A percentile compares a stretch with the other conserved stretches of the same genome.
phyloP scores from a whole-genome alignment of 2,888 invertebrate genomes.

The Netelia inedita region DNA sequence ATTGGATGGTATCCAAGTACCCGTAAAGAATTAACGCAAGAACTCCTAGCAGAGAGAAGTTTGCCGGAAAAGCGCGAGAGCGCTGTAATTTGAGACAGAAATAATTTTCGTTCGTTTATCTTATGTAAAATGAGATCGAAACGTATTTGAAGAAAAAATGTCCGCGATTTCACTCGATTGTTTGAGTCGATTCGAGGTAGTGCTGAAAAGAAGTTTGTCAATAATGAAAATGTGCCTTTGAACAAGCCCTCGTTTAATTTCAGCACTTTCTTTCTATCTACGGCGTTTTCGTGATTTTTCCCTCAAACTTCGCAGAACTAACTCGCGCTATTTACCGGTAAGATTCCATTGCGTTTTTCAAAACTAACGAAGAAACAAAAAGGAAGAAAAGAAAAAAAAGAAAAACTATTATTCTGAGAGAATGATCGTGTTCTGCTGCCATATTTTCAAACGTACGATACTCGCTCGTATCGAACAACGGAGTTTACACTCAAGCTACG shows the following conservation, averaged over 20 bases:
- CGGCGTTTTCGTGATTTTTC: background rate
- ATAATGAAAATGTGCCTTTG: conserved; percentile 4
- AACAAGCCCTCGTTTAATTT: conserved; percentile 32
- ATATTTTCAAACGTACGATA: conserved; percentile 44
- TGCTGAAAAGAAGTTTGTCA: background rate
- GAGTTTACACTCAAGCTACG: conserved; percentile 23
- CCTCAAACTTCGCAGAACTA: background rate
- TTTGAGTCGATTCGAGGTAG: background rate
- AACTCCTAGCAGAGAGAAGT: background rate
- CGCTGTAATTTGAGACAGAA: background rate
- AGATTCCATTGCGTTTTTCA: background rate
- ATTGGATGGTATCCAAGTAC: conserved; percentile 39
- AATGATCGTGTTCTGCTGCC: conserved; percentile 19
- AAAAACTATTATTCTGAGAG: conserved; percentile 12
- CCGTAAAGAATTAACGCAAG: conserved; percentile 19
- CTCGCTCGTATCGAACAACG: conserved; percentile 13
- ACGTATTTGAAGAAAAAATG: too few relatives aligned
- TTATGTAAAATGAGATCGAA: too few relatives aligned
- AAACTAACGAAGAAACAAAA: conserved; percentile 4
- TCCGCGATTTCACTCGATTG: too few relatives aligned
- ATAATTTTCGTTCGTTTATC: background rate
- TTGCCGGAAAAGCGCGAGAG: conserved; percentile 1
- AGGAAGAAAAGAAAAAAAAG: conserved; percentile 1
- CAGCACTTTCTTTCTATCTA: conserved; percentile 12
- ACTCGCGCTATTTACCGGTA: conserved; percentile 1